These are phyloP conservation scores for Cheilosia scutellata DNA, from an alignment of 2,888 invertebrate genomes.

Conservation along the genomic window DNA sequence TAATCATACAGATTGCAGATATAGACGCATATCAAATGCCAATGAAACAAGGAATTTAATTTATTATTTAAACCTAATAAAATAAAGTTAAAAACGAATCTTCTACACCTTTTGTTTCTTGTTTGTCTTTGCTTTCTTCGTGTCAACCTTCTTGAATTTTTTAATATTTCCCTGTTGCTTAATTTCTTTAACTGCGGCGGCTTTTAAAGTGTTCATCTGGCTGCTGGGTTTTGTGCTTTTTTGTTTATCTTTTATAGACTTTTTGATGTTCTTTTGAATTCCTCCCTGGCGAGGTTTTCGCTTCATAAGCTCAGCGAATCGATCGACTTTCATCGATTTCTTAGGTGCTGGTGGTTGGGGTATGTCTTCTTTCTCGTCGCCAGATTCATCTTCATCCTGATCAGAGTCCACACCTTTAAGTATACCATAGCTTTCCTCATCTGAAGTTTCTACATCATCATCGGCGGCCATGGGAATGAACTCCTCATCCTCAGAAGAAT, in stretches of 20 bases:
- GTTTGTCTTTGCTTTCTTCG: conserved; percentile 74
- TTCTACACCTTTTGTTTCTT: conserved; percentile 61
- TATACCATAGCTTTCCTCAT: conserved; percentile 77
- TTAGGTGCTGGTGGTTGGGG: conserved; percentile 57
- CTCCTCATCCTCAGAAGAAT: conserved; percentile 81
- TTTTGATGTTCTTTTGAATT: conserved; percentile 79
- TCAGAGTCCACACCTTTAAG: conserved; percentile 61
- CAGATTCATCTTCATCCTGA: conserved; percentile 31
- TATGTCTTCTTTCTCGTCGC: conserved; percentile 51
- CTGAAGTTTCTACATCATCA: conserved; percentile 71
- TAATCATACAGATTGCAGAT: conserved; percentile 10
- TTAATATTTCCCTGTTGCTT: conserved; percentile 62
- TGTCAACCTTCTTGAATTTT: conserved; percentile 74
- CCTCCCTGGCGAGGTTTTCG: conserved; percentile 80
- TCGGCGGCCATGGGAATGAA: conserved; percentile 72
- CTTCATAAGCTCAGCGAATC: conserved; percentile 78
- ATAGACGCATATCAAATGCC: conserved; percentile 11
- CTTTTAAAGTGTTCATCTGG: conserved; percentile 76
- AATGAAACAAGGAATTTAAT: conserved; percentile 57
- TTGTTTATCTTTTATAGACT: conserved; percentile 50
- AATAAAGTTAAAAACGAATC: conserved; percentile 60
- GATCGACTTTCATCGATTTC: conserved; percentile 77
- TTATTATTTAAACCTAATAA: conserved; percentile 55
- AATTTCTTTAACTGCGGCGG: conserved; percentile 79
- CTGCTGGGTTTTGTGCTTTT: conserved; percentile 65